Base-by-base conservation (phyloP, 2,888 invertebrate genomes). In the Hoplodrina blanda region DNA sequence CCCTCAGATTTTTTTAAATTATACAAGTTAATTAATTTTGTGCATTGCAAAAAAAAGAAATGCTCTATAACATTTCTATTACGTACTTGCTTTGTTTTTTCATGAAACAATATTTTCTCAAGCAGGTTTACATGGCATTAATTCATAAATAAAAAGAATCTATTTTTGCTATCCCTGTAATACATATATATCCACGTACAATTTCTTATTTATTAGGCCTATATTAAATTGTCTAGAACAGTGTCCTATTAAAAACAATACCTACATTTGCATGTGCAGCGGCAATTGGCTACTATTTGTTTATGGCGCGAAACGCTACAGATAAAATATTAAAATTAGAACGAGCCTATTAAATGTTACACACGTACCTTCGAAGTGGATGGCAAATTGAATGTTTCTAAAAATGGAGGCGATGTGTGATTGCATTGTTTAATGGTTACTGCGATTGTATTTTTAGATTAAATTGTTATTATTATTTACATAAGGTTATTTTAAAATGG, bases 321-420 rank as follows among this genome's bases (percentile, higher is more conserved):
- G 84, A 83, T 88, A 84, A 89, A 86, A 87, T 89, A 89, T 89
- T 89, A 84, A 87, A 87, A 87, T 87, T 82, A 83, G 82, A 80
- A 62, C 73, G 74, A 72, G 76, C 79, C 73, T 63, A 78, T 84
- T 85, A 81, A 63, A 66, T 49, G 62, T 20, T 46, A 82, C 82
- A 76, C 76, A 87, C 78, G 67, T 60, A 44, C 63, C 17, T n/a
- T n/a, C 2, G 17, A 50, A 37, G 19, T 53, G 62, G 59, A 56
- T 37, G 64, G 62, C 78, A 67, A 62, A 73, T 69, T 63, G 73
- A 72, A 71, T 67, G 19, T 62, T 49, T 19, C 82, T 79, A 54
- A 79, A 80, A 80, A 82, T 82, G 83, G 80, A 52, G 61, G 55
- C 41, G 41, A 56, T 73, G 11, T 64, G 30, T 64, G 60, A 77